Conservation (phyloP, 2,797 vertebrate genomes). For the Gila robusta region DNA sequence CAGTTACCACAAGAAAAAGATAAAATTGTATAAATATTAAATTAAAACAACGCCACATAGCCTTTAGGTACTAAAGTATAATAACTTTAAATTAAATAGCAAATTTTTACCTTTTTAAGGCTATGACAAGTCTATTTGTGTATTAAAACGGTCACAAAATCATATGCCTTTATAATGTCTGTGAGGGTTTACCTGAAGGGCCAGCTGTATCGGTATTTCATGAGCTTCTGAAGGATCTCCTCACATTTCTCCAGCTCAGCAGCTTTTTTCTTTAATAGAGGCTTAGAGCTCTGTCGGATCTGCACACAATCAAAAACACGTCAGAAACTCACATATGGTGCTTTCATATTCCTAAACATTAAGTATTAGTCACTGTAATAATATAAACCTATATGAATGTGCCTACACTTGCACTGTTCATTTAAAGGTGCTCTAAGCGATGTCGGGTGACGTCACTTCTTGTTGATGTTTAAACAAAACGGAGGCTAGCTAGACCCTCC, state of each 20-base stretch:
- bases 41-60: no score
- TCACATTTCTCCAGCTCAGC: constrained; percentile 93
- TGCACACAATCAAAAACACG: constrained; percentile 64
- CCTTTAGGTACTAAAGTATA: no score
- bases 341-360: neutral
- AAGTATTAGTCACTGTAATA: no score
- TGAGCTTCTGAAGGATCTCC: constrained; percentile 91
- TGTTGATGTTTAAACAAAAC: no score
- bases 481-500: no score
- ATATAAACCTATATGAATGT: no score
- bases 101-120: no score
- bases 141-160: neutral
- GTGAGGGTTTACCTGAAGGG: constrained; percentile 89
- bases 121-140: neutral
- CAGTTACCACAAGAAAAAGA: no score
- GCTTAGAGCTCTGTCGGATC: constrained; percentile 87
- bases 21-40: no score
- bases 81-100: no score
- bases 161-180: neutral
- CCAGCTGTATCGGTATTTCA: constrained; percentile 97
- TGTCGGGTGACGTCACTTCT: no score
- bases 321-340: neutral
- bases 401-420: neutral
- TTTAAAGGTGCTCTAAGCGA: neutral
- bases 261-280: constrained; percentile 79